A percentile compares a stretch with the other conserved stretches of the same genome.
Conservation (phyloP, 2,113 vertebrate genomes). For the Brachypodius melanocephalos region DNA sequence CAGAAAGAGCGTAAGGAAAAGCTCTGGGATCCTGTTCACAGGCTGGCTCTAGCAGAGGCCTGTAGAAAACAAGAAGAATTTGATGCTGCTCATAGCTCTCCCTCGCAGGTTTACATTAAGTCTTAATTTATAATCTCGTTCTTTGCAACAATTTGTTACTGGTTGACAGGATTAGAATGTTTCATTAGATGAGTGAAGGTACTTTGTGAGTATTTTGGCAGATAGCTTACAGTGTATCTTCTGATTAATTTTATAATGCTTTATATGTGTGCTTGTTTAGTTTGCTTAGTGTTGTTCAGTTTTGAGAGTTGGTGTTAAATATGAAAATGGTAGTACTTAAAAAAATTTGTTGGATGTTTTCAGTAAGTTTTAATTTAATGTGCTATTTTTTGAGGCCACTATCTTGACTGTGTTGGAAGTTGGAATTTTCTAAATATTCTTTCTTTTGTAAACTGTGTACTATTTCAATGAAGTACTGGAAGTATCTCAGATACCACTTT, state of each 20-base stretch:
- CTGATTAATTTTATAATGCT: neutral
- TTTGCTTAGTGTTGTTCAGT: neutral
- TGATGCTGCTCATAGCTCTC: slow-evolving; percentile 82
- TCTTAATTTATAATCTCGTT: neutral
- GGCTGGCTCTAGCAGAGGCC: slow-evolving; percentile 87
- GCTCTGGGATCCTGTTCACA: slow-evolving; percentile 92
- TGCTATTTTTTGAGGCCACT: neutral
- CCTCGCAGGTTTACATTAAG: slow-evolving; percentile 81
- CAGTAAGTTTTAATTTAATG: neutral
- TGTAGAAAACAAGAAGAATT: slow-evolving; percentile 91
- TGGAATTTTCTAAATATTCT: neutral
- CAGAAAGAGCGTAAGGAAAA: slow-evolving; percentile 99
- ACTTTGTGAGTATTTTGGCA: neutral
- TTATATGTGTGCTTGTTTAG: fast-evolving
- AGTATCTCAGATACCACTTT: neutral
- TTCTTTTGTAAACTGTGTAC: neutral
- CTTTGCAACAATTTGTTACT: neutral
- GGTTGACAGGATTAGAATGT: neutral
- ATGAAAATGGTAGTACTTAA: neutral
- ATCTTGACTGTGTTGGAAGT: neutral
- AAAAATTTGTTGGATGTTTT: neutral
- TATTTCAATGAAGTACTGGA: neutral
- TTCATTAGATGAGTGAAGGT: neutral
- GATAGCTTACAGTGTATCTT: neutral
- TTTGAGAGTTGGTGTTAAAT: neutral